Evolutionary conservation across 1,140 invertebrate species (phyloP), one percentile per base, ranked within the genome.

Genomic region (Nasonia longicornis): DNA sequence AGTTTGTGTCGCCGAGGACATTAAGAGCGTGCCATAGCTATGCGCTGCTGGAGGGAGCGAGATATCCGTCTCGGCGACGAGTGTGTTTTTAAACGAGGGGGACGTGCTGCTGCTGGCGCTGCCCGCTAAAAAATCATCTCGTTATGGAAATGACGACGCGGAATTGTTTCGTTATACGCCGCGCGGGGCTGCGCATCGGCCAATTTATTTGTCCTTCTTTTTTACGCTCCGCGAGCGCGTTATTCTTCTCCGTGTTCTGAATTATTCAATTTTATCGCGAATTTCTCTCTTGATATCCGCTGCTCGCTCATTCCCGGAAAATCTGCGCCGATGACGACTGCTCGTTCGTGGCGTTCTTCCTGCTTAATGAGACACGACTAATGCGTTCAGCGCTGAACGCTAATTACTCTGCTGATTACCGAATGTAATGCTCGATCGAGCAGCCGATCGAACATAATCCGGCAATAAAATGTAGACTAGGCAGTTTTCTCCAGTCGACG

Each of bases 1-100:
- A 89, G 87, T 88, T 88, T 66, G 74, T 84, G 87, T 85, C 85
- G 85, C 86, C 86, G 83, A 88, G 85, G 87, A 88, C 89, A 89
- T 88, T 89, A 89, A 89, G 87, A 85, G 85, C 86, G 81, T n/a
- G 6, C 38, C 38, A 26, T 26, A 84, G 52, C 82, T 73, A 70
- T 74, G 48, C 45, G 74, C 83, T 83, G 74, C 83, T 83, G 29
- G 77, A 76, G 66, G 42, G 73, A 70, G 79, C 74, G 85, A 82
- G 29, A 75, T 38, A 69, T 76, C 75, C 80, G 79, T 71, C 73
- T 45, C 48, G 29, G n/a, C 52, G 29, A 4, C 45, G 69, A 73
- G 38, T 71, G n/a, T 48, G 42, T 70, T 80, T 81, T 81, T 81
- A 75, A 81, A 76, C 71, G 64, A 77, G 69, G 64, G 75, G 58